A percentile compares a stretch with the other conserved stretches of the same genome.
Conservation (phyloP, 2,888 invertebrate genomes). For the Neuroscelio doddi region DNA sequence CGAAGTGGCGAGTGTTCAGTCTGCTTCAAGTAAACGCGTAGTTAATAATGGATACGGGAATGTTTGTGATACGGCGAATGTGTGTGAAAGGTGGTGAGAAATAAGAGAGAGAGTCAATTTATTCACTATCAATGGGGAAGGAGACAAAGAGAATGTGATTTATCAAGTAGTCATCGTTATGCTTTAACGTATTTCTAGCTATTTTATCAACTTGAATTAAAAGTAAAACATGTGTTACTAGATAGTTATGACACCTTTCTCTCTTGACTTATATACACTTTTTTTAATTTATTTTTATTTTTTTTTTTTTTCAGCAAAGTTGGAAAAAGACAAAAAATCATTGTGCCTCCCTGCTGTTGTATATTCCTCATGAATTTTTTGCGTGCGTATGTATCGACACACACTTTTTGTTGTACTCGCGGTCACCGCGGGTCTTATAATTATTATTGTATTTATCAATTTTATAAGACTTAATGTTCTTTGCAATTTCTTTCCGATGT, state of each 20-base stretch:
- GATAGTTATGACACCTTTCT: conserved; percentile 48
- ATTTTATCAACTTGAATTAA: conserved; percentile 62
- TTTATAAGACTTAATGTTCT: not conserved
- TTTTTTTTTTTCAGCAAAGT: too few species aligned
- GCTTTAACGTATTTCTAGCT: conserved; percentile 69
- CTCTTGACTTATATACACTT: conserved; percentile 37
- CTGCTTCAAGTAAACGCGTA: conserved; percentile 62
- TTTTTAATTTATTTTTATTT: conserved; percentile 2
- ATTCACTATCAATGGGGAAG: conserved; percentile 40
- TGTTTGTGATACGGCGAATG: conserved; percentile 34
- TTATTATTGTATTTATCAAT: conserved; percentile 13
- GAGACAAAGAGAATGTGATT: conserved; percentile 56
- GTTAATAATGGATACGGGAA: conserved; percentile 53
- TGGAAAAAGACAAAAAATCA: too few species aligned
- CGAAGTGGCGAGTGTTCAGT: conserved; percentile 63
- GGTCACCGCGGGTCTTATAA: not conserved
- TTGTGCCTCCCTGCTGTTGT: too few species aligned
- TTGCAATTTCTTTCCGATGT: conserved; percentile 3
- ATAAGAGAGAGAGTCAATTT: conserved; percentile 39
- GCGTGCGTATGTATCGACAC: not conserved
- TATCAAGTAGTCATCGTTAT: conserved; percentile 70
- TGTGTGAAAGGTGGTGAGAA: conserved; percentile 35
- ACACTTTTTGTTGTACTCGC: not conserved
- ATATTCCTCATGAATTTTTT: not conserved
- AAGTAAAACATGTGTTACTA: conserved; percentile 55